Percentiles rank a stretch among this genome's conserved stretches.
phyloP scores from a whole-genome alignment of 2,888 invertebrate species.

The Sphinx pinastri region DNA sequence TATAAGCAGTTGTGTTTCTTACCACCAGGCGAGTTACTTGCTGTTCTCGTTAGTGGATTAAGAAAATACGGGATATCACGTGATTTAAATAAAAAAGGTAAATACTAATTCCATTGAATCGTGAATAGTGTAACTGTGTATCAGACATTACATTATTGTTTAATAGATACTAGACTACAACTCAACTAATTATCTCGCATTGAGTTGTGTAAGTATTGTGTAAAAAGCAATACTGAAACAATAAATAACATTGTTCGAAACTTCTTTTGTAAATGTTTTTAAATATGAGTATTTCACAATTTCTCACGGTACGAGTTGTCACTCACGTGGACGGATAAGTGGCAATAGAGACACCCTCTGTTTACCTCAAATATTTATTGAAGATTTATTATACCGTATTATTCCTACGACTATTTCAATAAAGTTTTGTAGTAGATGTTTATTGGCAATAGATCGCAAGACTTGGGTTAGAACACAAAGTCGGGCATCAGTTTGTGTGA shows the following conservation, averaged over 20 bases:
- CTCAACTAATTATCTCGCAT: background rate
- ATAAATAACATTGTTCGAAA: conserved; percentile 2
- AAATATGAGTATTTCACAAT: conserved; percentile 10
- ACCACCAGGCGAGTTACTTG: no score
- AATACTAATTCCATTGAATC: no score
- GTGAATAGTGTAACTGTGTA: no score
- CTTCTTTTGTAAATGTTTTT: background rate
- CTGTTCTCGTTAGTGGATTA: no score
- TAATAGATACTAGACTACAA: no score
- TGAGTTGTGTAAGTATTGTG: background rate
- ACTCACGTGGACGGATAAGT: background rate
- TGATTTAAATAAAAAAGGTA: no score
- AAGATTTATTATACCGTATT: background rate
- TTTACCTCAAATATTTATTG: background rate
- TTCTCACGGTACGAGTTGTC: conserved; percentile 1
- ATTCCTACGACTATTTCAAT: background rate
- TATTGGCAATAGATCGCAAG: no score
- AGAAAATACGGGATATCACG: no score
- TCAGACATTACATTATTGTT: no score
- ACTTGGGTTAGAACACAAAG: no score
- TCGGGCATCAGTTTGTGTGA: no score
- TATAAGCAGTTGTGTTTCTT: no score
- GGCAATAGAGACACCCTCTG: background rate
- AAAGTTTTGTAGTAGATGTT: background rate
- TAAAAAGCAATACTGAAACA: background rate